Conservation (phyloP, 2,113 vertebrate species). For the Cichladusa arquata region DNA sequence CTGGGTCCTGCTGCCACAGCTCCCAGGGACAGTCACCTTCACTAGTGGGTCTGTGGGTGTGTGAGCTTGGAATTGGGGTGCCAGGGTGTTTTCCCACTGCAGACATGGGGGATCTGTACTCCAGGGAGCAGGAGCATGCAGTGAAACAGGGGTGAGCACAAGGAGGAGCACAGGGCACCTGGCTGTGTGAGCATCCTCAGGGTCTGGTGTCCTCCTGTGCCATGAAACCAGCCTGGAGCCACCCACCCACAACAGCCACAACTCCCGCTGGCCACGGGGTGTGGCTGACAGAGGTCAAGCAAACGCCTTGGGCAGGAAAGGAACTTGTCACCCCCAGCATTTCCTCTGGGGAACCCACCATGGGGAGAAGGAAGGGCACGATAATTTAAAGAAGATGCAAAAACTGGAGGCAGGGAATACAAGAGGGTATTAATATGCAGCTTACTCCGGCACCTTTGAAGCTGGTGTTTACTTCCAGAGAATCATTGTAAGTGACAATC, state of each 20-base stretch:
- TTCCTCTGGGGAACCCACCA: not conserved
- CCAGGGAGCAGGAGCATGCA: not conserved
- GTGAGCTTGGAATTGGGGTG: not conserved
- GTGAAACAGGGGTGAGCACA: accelerated
- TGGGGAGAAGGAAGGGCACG: not conserved
- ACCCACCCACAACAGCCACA: not conserved
- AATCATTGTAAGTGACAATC: not conserved
- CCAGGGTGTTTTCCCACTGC: not conserved
- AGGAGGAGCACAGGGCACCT: not conserved
- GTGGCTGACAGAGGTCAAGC: not conserved
- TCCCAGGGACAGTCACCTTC: accelerated
- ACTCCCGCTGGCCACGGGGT: accelerated
- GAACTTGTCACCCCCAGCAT: not conserved
- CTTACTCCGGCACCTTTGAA: not conserved
- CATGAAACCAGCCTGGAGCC: not conserved
- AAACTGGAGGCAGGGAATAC: not conserved
- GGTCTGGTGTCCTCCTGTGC: not conserved
- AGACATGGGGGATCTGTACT: accelerated
- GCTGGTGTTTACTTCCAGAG: not conserved
- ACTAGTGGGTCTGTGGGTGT: accelerated
- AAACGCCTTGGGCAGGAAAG: accelerated
- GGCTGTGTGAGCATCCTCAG: accelerated
- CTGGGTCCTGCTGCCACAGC: accelerated
- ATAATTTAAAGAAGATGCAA: not conserved
- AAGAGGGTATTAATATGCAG: not conserved